A percentile compares a stretch with the other conserved stretches of the same genome.
Evolutionary conservation across 2,113 vertebrate species (phyloP).

Genomic region (Atlantisia rogersi): DNA sequence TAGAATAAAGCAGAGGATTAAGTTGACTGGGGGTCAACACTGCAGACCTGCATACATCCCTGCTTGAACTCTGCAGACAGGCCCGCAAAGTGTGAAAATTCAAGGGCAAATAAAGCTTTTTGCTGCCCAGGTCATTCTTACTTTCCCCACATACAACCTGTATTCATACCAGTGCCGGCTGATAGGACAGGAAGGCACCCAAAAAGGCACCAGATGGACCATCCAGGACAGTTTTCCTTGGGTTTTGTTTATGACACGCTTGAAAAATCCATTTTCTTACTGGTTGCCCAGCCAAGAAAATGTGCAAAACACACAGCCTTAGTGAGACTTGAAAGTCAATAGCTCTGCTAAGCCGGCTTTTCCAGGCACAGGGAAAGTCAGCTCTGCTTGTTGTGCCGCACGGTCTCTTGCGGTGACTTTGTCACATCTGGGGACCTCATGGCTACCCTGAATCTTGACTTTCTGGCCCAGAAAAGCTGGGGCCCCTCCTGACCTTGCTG

Average conservation of each 20-base stretch:
- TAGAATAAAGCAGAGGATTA: background rate
- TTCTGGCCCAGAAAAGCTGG: background rate
- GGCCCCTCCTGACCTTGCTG: background rate
- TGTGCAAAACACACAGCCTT: background rate
- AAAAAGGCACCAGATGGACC: background rate
- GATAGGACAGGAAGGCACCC: background rate
- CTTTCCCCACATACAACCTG: background rate
- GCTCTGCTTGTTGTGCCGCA: background rate
- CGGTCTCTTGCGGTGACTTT: background rate
- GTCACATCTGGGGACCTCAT: slow-evolving; percentile 55
- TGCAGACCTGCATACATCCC: background rate
- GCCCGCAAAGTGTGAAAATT: background rate
- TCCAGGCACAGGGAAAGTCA: background rate
- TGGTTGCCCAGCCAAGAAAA: background rate
- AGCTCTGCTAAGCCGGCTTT: background rate
- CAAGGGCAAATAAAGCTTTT: background rate
- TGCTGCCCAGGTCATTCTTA: background rate
- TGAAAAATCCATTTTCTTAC: background rate
- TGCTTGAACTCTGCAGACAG: background rate
- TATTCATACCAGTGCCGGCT: background rate
- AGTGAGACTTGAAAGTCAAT: background rate
- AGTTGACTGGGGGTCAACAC: background rate
- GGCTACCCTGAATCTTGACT: background rate
- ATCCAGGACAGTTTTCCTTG: background rate
- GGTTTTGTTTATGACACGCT: background rate